These are phyloP conservation scores for Sarcoramphus papa DNA, from an alignment of 2,797 vertebrate species.

Conservation along the genomic window DNA sequence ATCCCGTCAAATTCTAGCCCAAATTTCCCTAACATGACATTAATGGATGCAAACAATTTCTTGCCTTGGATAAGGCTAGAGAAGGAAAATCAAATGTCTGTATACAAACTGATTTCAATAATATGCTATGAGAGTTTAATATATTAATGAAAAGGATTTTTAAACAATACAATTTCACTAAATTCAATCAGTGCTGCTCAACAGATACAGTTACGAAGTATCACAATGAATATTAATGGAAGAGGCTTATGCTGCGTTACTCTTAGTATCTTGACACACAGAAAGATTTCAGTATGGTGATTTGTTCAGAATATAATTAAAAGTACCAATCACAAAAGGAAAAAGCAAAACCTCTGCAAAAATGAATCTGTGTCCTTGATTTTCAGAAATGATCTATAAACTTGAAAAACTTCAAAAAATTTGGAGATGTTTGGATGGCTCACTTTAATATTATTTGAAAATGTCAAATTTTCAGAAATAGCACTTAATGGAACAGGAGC, in stretches of 20 bases:
- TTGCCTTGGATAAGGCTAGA: neutral
- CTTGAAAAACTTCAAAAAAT: neutral
- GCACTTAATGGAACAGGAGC: neutral
- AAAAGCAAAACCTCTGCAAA: neutral
- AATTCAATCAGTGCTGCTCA: slow-evolving; percentile 31
- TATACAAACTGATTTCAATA: neutral
- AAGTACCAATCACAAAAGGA: neutral
- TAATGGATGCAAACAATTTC: neutral
- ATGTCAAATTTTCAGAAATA: neutral
- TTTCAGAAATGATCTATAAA: neutral
- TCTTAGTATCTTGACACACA: neutral
- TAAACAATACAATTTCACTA: slow-evolving; percentile 29
- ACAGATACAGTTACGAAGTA: neutral
- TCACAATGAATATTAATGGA: neutral
- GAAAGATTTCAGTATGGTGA: neutral
- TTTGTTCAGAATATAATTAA: neutral
- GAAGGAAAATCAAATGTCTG: neutral
- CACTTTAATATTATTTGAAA: neutral
- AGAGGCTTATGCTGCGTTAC: neutral
- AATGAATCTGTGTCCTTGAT: neutral
- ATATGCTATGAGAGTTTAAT: neutral
- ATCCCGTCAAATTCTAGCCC: neutral
- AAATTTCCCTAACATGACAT: neutral
- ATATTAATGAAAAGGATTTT: slow-evolving; percentile 18
- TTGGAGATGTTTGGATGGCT: neutral